A percentile compares a stretch with the other conserved stretches of the same genome.
Conservation (phyloP, 2,888 invertebrate genomes). For the Craniophora ligustri region DNA sequence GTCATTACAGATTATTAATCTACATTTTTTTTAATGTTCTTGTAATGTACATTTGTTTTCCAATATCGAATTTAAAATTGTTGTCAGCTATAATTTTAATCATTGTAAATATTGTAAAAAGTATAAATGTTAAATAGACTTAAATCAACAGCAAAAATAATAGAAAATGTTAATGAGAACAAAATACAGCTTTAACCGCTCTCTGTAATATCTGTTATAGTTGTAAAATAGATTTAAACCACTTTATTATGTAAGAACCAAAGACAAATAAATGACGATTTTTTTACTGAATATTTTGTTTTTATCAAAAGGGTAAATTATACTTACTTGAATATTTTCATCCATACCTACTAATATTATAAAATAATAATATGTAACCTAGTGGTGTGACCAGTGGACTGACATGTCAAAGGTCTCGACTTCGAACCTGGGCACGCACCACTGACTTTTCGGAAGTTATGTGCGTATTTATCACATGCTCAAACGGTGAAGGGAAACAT, state of each 20-base stretch:
- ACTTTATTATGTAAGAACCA: conserved; percentile 66
- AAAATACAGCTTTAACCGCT: not conserved
- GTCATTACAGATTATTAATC: too few relatives aligned
- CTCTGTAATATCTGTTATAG: not conserved
- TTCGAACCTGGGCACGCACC: too few relatives aligned
- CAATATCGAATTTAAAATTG: not conserved
- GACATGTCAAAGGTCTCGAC: too few relatives aligned
- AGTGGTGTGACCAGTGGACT: too few relatives aligned
- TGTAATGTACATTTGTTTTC: not conserved
- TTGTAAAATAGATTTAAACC: conserved; percentile 47
- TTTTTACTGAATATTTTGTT: conserved; percentile 27
- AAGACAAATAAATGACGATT: conserved; percentile 66
- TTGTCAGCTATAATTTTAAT: not conserved
- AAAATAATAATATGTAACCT: too few relatives aligned
- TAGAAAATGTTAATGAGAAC: not conserved
- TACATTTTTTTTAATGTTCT: not conserved
- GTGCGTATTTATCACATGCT: too few relatives aligned
- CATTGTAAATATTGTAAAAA: conserved; percentile 23
- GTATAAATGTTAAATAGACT: not conserved
- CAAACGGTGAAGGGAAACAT: too few relatives aligned
- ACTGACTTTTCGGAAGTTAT: too few relatives aligned
- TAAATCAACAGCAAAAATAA: not conserved
- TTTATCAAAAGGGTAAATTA: conserved; percentile 13
- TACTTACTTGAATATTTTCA: too few relatives aligned
- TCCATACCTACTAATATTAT: too few relatives aligned